Evolutionary conservation across 2,888 invertebrate genomes (phyloP).

Genomic region (Parapristionchus giblindavisi): DNA sequence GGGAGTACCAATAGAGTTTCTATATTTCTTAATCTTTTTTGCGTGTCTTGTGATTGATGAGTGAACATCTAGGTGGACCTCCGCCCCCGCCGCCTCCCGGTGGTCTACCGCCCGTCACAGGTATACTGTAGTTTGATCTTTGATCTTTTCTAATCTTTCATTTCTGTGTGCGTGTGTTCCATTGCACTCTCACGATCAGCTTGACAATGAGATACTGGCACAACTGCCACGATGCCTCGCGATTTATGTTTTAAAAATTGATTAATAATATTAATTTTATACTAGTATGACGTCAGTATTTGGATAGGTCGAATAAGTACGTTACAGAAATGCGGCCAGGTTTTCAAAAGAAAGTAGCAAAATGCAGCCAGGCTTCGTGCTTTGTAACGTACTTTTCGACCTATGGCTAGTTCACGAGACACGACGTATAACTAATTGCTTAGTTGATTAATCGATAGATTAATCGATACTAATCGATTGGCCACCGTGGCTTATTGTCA

Average conservation of each 20-base stretch:
- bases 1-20: background rate
- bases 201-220: too few species aligned
- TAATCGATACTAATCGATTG: constrained; percentile 5
- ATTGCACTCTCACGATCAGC: too few species aligned
- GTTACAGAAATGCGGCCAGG: too few species aligned
- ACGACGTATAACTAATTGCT: constrained; percentile 34
- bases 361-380: too few species aligned
- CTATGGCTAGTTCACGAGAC: background rate
- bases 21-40: background rate
- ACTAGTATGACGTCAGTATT: too few species aligned
- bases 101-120: constrained; percentile 44
- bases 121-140: constrained; percentile 10
- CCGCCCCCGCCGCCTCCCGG: constrained; percentile 73
- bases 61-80: constrained; percentile 72
- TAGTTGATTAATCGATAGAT: background rate
- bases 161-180: too few species aligned
- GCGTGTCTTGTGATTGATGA: background rate
- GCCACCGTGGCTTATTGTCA: background rate
- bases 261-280: too few species aligned
- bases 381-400: too few species aligned
- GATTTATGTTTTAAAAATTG: too few species aligned
- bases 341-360: too few species aligned
- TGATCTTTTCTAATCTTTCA: too few species aligned
- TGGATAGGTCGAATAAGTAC: background rate
- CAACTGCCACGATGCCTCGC: too few species aligned